A percentile compares a stretch with the other conserved stretches of the same genome.
Evolutionary conservation across 2,113 vertebrate species (phyloP).

Genomic region (Lathamus discolor): DNA sequence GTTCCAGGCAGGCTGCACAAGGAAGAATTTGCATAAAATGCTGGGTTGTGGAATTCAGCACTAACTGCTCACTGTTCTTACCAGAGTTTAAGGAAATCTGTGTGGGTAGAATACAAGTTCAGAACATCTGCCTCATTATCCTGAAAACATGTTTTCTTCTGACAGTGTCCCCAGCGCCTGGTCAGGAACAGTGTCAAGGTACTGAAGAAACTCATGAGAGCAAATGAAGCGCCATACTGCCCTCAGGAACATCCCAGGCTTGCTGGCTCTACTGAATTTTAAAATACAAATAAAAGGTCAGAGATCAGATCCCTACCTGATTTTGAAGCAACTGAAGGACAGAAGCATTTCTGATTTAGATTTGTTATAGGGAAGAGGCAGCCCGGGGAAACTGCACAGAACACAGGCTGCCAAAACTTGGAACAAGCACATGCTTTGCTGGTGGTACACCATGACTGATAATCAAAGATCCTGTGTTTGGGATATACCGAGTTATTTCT

Average conservation of each 20-base stretch:
- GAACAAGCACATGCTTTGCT: background rate
- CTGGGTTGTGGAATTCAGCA: rapidly evolving
- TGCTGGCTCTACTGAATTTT: background rate
- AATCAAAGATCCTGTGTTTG: background rate
- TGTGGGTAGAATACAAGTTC: background rate
- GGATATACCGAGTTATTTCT: background rate
- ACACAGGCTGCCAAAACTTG: background rate
- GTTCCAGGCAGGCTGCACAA: background rate
- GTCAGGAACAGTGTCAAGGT: background rate
- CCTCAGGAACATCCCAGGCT: background rate
- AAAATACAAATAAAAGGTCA: background rate
- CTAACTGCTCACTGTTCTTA: background rate
- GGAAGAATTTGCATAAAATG: background rate
- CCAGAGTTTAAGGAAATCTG: rapidly evolving
- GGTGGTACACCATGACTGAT: rapidly evolving
- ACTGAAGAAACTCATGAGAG: background rate
- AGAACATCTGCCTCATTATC: background rate
- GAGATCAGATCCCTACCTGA: background rate
- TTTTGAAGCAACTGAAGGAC: background rate
- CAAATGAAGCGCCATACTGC: background rate
- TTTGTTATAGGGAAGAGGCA: background rate
- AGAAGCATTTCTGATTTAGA: background rate
- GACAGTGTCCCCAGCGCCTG: background rate
- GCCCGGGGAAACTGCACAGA: background rate
- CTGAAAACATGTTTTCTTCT: background rate